These are phyloP conservation scores for Falco novaeseelandiae DNA, from an alignment of 2,797 vertebrate genomes.

Conservation along the genomic window DNA sequence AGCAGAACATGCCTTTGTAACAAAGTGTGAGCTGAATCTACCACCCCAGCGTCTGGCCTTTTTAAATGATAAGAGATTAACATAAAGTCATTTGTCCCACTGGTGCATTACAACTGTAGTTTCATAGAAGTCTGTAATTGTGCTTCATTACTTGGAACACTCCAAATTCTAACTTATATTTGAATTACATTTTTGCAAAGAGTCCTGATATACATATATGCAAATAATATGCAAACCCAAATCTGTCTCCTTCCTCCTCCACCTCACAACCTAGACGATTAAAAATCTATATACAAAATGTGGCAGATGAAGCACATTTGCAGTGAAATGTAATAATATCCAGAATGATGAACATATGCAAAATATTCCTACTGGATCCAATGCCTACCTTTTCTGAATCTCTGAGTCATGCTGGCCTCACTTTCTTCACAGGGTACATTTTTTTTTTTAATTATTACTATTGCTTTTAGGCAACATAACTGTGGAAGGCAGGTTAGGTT, in stretches of 20 bases:
- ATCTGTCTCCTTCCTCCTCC: background rate
- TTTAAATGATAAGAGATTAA: background rate
- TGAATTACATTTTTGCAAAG: background rate
- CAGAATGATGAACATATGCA: slow-evolving; percentile 6
- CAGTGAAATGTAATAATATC: slow-evolving; percentile 3
- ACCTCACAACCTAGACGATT: background rate
- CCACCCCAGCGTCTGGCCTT: background rate
- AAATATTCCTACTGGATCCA: background rate
- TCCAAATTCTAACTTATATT: slow-evolving; percentile 17
- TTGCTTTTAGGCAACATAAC: background rate
- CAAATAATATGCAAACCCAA: background rate
- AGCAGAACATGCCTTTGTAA: background rate
- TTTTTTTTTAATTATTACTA: background rate
- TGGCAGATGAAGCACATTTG: slow-evolving; percentile 29
- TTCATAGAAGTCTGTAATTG: background rate
- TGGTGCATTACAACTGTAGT: background rate
- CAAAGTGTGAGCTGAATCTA: background rate
- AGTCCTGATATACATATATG: background rate
- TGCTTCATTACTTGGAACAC: background rate
- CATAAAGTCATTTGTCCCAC: background rate
- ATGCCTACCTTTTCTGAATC: background rate
- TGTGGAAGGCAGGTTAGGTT: background rate
- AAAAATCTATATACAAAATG: slow-evolving; percentile 4
- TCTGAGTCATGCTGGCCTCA: background rate
- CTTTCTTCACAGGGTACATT: background rate